Evolutionary conservation across 2,113 vertebrate species (phyloP).

Genomic region (Anas platyrhynchos): DNA sequence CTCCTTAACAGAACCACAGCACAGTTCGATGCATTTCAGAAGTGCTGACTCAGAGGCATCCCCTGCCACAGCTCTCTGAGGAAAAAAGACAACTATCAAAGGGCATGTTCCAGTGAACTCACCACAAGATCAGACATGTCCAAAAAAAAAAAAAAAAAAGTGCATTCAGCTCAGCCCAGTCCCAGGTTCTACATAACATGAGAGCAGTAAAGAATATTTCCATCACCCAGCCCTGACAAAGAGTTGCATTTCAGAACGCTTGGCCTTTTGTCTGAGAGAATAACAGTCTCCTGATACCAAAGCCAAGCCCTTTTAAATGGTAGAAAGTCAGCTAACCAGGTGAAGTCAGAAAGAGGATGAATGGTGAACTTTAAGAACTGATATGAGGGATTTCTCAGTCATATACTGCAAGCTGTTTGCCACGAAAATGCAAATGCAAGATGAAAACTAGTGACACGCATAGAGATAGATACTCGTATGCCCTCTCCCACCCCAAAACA

Average conservation of each 20-base stretch:
- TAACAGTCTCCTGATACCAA: background rate
- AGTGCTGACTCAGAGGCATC: conserved; percentile 84
- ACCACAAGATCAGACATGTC: background rate
- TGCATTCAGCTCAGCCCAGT: background rate
- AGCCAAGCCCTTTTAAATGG: background rate
- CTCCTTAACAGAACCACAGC: conserved; percentile 82
- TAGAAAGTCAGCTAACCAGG: background rate
- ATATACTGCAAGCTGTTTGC: background rate
- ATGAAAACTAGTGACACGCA: background rate
- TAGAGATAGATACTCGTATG: background rate
- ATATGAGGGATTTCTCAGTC: background rate
- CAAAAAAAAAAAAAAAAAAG: background rate
- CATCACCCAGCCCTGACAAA: background rate
- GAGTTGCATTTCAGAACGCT: background rate
- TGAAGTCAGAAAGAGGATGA: background rate
- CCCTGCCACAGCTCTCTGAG: conserved; percentile 80
- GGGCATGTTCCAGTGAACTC: background rate
- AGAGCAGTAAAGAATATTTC: background rate
- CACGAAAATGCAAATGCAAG: background rate
- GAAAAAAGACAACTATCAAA: background rate
- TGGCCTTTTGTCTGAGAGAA: background rate
- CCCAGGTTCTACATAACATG: background rate
- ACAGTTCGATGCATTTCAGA: conserved; percentile 83
- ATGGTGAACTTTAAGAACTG: background rate
- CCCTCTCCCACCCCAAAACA: background rate